These are phyloP conservation scores for Mythimna pallens DNA, from an alignment of 2,888 invertebrate species.

Conservation along the genomic window DNA sequence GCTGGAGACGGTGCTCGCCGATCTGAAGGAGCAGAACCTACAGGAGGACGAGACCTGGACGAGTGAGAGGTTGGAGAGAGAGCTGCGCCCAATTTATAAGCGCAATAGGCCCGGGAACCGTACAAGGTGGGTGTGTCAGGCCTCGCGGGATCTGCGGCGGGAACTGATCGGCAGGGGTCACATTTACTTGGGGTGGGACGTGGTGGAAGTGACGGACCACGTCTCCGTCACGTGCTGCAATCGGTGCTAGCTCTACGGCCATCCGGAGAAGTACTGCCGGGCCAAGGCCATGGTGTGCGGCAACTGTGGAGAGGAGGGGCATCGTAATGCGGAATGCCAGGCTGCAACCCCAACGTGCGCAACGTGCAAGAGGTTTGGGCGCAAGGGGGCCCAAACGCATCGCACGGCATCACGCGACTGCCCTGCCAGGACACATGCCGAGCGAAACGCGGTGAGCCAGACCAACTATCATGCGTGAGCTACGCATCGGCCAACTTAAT, in stretches of 20 bases:
- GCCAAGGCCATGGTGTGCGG: no score
- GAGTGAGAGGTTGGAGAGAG: fast-evolving
- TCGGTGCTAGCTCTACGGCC: background rate
- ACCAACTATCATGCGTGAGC: slow-evolving; percentile 39
- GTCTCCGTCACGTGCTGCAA: background rate
- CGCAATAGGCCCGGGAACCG: background rate
- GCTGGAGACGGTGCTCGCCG: slow-evolving; percentile 21
- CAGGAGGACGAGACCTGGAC: slow-evolving; percentile 31
- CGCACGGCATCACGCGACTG: no score
- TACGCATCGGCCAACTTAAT: slow-evolving; percentile 54
- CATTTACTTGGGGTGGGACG: background rate
- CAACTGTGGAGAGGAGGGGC: no score
- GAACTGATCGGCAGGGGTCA: fast-evolving
- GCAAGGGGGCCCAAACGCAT: background rate
- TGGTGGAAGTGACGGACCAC: background rate
- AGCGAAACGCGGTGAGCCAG: slow-evolving; percentile 5
- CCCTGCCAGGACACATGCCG: slow-evolving; percentile 28
- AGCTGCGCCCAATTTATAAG: slow-evolving; percentile 31
- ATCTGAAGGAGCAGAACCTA: slow-evolving; percentile 29
- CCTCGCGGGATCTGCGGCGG: fast-evolving
- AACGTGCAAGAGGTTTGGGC: slow-evolving; percentile 57
- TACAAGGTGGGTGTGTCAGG: background rate
- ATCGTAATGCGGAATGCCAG: background rate
- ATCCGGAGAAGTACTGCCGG: background rate
- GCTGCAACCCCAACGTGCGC: background rate